Conservation (phyloP, 2,888 invertebrate species). For the Ormyrus labotus region DNA sequence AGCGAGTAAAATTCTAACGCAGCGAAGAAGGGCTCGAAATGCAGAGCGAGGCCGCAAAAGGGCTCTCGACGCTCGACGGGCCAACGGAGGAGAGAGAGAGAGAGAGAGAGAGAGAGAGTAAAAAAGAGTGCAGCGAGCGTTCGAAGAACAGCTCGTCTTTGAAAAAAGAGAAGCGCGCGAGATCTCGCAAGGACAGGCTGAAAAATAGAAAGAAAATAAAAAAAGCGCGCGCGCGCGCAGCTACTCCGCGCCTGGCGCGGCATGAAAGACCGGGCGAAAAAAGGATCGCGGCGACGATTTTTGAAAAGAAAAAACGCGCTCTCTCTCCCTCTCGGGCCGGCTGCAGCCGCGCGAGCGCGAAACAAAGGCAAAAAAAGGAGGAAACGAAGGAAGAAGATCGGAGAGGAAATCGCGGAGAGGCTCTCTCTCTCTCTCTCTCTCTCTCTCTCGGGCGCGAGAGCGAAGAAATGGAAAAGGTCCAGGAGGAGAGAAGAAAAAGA, state of each 20-base stretch:
- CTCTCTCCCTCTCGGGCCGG: too few relatives aligned
- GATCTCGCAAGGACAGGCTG: slow-evolving; percentile 51
- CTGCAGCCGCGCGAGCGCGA: background rate
- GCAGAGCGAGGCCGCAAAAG: slow-evolving; percentile 23
- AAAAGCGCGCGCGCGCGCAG: slow-evolving; percentile 4
- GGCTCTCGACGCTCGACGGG: slow-evolving; percentile 28
- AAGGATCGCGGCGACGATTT: slow-evolving; percentile 44
- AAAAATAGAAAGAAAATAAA: slow-evolving; percentile 52
- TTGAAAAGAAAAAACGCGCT: slow-evolving; percentile 18
- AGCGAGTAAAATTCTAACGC: slow-evolving; percentile 8
- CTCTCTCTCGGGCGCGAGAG: background rate
- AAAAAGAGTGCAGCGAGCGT: slow-evolving; percentile 32
- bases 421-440: background rate
- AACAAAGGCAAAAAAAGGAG: slow-evolving; percentile 8
- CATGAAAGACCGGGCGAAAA: slow-evolving; percentile 17
- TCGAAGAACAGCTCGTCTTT: slow-evolving; percentile 31
- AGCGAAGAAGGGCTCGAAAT: slow-evolving; percentile 7
- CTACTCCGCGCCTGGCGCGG: too few relatives aligned
- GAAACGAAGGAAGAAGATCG: background rate
- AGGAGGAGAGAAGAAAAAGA: slow-evolving; percentile 2
- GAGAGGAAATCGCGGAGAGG: slow-evolving; percentile 21
- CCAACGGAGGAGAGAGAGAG: background rate
- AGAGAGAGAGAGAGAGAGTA: slow-evolving; percentile 11
- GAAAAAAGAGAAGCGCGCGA: slow-evolving; percentile 46
- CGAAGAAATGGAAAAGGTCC: slow-evolving; percentile 9